These are phyloP conservation scores for Boulengeromyrus knoepffleri DNA, from an alignment of 2,113 vertebrate genomes.

Conservation along the genomic window DNA sequence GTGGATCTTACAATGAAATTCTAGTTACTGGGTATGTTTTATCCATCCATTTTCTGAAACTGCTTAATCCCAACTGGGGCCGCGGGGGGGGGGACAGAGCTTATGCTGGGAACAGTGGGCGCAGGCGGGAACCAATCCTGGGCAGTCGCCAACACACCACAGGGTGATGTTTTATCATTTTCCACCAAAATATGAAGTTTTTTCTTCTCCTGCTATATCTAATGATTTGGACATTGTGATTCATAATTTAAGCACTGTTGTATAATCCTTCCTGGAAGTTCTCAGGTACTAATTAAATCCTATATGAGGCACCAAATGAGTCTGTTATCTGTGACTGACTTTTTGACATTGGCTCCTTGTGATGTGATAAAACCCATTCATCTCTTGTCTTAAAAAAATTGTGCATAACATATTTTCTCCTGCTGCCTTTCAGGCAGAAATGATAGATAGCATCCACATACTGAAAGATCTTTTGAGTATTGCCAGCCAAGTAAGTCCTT, in stretches of 20 bases:
- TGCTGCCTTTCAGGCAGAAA: conserved; percentile 44
- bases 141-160: too few relatives aligned
- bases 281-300: not conserved
- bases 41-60: too few relatives aligned
- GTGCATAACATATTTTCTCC: not conserved
- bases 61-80: too few relatives aligned
- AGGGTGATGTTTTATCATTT: not conserved
- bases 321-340: not conserved
- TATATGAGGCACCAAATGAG: not conserved
- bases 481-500: conserved; percentile 53
- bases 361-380: not conserved
- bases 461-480: conserved; percentile 57
- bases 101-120: too few relatives aligned
- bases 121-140: too few relatives aligned
- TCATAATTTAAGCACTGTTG: not conserved
- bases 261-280: not conserved
- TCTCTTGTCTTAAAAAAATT: not conserved
- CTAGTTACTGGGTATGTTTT: not conserved
- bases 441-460: conserved; percentile 44
- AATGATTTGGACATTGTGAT: not conserved
- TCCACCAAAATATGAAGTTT: not conserved
- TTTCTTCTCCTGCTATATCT: not conserved
- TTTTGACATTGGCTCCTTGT: not conserved
- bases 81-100: too few relatives aligned
- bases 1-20: not conserved